Evolutionary conservation across 2,888 invertebrate species (phyloP).

Genomic region (Melangyna quadrimaculata): DNA sequence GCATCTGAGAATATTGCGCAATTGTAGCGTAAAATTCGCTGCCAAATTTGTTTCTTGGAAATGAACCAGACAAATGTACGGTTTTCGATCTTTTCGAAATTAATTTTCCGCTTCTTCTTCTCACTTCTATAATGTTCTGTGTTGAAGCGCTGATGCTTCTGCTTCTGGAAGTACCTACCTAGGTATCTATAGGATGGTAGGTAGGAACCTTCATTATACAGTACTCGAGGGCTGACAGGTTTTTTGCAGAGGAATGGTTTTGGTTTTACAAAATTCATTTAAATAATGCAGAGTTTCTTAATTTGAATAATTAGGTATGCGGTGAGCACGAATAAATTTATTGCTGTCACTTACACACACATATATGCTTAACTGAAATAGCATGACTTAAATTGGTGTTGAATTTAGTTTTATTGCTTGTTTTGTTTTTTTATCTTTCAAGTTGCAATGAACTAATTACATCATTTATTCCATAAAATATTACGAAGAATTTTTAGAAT

Average conservation of each 20-base stretch:
- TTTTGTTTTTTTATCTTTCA: no score
- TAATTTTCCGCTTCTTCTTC: constrained; percentile 21
- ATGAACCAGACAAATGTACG: constrained; percentile 57
- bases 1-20: background rate
- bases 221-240: background rate
- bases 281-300: constrained; percentile 25
- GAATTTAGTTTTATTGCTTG: background rate
- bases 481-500: background rate
- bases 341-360: constrained; percentile 18
- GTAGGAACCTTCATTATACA: background rate
- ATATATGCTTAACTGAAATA: background rate
- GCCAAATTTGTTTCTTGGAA: constrained; percentile 66
- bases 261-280: constrained; percentile 30
- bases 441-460: background rate
- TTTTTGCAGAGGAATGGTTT: constrained; percentile 7
- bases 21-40: constrained; percentile 26
- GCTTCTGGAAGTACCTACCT: background rate
- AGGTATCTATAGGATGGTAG: no score
- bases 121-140: background rate
- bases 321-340: constrained; percentile 14
- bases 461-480: background rate
- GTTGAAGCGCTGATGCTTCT: no score
- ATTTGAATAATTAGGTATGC: constrained; percentile 36
- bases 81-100: constrained; percentile 50
- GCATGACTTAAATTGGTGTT: constrained; percentile 7